Base-by-base conservation (phyloP, 2,113 vertebrate genomes). In the Suricata suricatta region DNA sequence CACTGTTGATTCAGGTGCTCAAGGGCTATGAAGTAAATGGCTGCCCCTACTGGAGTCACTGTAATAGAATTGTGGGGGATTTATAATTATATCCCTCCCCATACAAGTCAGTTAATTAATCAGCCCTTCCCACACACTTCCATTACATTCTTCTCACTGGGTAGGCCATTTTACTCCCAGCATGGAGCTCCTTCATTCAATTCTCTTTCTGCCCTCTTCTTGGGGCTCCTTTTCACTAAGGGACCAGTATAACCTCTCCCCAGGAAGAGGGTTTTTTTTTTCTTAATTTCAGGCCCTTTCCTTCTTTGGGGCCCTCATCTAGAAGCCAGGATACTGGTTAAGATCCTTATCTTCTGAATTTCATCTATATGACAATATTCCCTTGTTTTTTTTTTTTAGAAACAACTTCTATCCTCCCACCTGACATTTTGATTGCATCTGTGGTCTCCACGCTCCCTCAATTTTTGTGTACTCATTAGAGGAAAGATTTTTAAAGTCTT, bases 51-150 rank as follows among this genome's bases (percentile, higher is more conserved):
- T 64, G 72, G 79, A 96, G 60, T 88, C 68, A 44, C 86, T 92
- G 63, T 93, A 90, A 96, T 96, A 86, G 74, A 95, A 93, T 93
- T 96, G 95, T 93, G 92, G 63, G 88, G 60, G 82, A 90, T 96
- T 98, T 96, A 97, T 97, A 98, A 98, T 98, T 97, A 96, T 89
- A 97, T 69, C 82, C 68, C 95, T 98, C 38, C 72, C 38, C 72
- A 87, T 92, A 96, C 82, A 97, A 95, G 95, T 95, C 86, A 96
- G 89, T 96, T 98, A 97, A 98, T 98, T 98, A 98, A 97, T 96
- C 95, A 96, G 89, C 72, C 83, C 96, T 96, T 96, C 86, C 96
- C 96, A 98, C 95, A 93, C 79, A 96, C 82, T 96, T 93, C 93
- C 90, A 95, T 96, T 95, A 97, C 86, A 41, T 84, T 96, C 63